Percentiles rank a stretch among this genome's conserved stretches.
These are phyloP conservation scores for Tragelaphus strepsiceros DNA, from an alignment of 2,113 vertebrate genomes.

Conservation along the genomic window DNA sequence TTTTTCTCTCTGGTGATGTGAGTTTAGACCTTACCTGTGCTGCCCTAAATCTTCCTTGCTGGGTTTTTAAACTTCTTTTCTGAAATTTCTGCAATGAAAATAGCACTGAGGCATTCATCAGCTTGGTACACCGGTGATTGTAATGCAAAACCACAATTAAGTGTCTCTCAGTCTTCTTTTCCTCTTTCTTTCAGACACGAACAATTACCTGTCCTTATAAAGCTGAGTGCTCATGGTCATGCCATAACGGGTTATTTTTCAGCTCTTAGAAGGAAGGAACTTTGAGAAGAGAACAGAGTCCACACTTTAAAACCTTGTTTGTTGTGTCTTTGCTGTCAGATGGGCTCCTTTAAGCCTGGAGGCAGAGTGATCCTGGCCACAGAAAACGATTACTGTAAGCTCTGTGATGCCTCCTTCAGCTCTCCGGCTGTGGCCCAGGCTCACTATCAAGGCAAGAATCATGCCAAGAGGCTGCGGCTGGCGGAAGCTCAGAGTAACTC, in stretches of 20 bases:
- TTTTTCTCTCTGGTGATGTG: background rate
- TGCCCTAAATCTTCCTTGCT: background rate
- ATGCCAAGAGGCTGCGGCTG: conserved; percentile 94
- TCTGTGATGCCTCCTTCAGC: conserved; percentile 97
- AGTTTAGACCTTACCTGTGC: background rate
- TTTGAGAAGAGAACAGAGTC: background rate
- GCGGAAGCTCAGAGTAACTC: conserved; percentile 91
- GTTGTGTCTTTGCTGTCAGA: conserved; percentile 78
- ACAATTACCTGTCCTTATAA: background rate
- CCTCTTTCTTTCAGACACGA: background rate
- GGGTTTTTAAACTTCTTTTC: background rate
- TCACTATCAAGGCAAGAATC: conserved; percentile 98
- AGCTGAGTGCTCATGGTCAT: background rate
- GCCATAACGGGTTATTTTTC: background rate
- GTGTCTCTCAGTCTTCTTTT: background rate
- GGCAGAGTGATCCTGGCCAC: conserved; percentile 97
- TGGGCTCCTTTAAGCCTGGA: conserved; percentile 86
- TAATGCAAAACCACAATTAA: background rate
- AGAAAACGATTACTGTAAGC: conserved; percentile 98
- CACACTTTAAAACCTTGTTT: background rate
- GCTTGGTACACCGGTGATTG: background rate
- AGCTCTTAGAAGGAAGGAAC: background rate
- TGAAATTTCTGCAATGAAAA: background rate
- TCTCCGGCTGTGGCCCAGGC: conserved; percentile 96
- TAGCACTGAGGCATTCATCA: background rate